Base-by-base conservation (phyloP, 2,797 vertebrate genomes). In the Acrossocheilus fasciatus region DNA sequence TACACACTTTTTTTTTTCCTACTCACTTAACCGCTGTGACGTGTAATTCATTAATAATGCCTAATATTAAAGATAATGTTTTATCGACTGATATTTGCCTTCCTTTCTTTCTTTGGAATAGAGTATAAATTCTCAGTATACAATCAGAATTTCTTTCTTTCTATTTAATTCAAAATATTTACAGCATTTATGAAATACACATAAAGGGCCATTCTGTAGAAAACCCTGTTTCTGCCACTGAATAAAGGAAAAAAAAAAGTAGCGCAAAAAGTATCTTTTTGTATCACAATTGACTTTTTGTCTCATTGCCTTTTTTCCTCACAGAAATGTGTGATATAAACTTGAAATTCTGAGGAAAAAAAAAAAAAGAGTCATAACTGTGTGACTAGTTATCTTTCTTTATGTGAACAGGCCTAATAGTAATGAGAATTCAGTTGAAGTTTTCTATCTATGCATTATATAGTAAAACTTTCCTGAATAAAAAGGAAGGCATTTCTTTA, bases 41-140 rank as follows among this genome's bases (percentile, higher is more conserved):
- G 96, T 98, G 97, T 93, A 97, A 96, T 96, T 97, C 96, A 97
- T 97, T 95, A 97, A 96, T 96, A 97, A 96, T 95, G 95, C 95
- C 93, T 94, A 95, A 95, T 91, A 96, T 95, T 94, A 96, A 97
- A 92, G 88, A 79, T 89, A 85, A 90, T 93, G 93, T 94, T 93
- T 95, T 93, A 93, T 93, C 92, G 93, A 96, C 88, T 91, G 76
- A 57, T 39, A 75, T 68, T n/a, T 81, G 85, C 20, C 70, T 88
- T 57, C 11, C 41, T 59, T 70, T 45, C 73, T 84, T 41, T 41
- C 39, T 41, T 41, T 41, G 6, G 6, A 41, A 41, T 41, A 41
- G 39, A 41, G 39, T 41, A 6, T 41, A 41, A 6, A 7, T 41
- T 41, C 6, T 6, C 39, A 39, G 39, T 39, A 41, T 41, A 41